Evolutionary conservation across 2,113 vertebrate species (phyloP), one percentile per base, ranked within the genome.

Genomic region (Haplochromis vanheusdeni): DNA sequence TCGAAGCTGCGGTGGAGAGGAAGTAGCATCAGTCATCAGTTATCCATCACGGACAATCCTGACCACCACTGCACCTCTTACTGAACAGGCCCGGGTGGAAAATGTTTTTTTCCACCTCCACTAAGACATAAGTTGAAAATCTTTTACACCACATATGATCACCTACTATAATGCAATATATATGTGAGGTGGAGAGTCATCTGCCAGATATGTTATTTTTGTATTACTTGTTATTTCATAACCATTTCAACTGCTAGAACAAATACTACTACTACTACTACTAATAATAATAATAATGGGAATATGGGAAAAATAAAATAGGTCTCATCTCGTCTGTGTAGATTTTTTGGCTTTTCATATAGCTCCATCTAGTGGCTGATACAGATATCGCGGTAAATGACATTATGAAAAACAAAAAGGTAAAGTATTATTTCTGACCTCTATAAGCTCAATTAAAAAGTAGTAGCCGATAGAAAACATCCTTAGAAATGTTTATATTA

Each of bases 341-440:
- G 0, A n/a, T 77, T 51, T 77, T 14, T 23, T 28, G 26, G 16
- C 33, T 73, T 88, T 10, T 84, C 10, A 10, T 52, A n/a, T 21
- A 45, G 28, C 81, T 1, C 86, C 81, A 91, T 21, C 81, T 86
- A 83, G 84, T 83, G 91, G 40, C 35, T 12, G 23, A 62, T 55
- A 3, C 4, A 28, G 60, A 9, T 62, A 19, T 28, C 4, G 7
- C 16, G 21, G 14, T 47, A 80, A 65, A 6, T 49, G 23, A 23
- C 40, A 23, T 56, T 19, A 2, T 1, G 5, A 21, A 49, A 12
- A 56, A 5, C n/a, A 28, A 83, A 56, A 35, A 16, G 4, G 6
- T 7, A 31, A 81, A 60, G 3, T 8, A 73, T 21, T 52, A 5
- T 28, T 17, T 68, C 14, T 54, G 40, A 5, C 28, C 16, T 54